phyloP scores from a whole-genome alignment of 2,888 invertebrate genomes.

The Chelonus formosanus region DNA sequence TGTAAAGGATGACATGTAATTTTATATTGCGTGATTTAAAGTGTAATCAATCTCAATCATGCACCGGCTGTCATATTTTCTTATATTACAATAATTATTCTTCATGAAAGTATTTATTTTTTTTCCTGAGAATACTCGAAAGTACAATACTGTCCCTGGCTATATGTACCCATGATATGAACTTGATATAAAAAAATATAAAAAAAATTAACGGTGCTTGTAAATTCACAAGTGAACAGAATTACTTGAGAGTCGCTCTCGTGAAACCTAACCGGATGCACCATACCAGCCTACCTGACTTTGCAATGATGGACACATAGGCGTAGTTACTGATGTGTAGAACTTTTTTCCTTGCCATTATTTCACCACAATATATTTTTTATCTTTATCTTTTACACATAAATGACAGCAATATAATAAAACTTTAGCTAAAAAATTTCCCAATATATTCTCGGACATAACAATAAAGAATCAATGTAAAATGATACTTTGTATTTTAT shows the following conservation, averaged over 20 bases:
- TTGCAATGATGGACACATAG: conserved; percentile 51
- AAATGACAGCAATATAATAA: too few species aligned
- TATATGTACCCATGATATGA: too few species aligned
- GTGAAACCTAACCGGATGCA: conserved; percentile 56
- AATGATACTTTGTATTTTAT: too few species aligned
- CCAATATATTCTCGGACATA: too few species aligned
- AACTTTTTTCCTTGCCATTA: conserved; percentile 11
- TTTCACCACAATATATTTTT: conserved; percentile 15
- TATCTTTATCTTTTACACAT: background rate
- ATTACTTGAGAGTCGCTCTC: conserved; percentile 49
- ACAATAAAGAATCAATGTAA: too few species aligned
- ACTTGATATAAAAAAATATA: background rate
- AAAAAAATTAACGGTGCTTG: conserved; percentile 20
- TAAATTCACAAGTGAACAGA: conserved; percentile 37
- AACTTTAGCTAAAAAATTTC: too few species aligned
- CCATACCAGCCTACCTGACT: conserved; percentile 45
- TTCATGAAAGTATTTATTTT: background rate
- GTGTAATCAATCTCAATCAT: conserved; percentile 22
- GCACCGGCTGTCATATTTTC: background rate
- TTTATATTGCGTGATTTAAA: conserved; percentile 18
- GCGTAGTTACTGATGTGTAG: conserved; percentile 41
- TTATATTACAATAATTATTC: background rate
- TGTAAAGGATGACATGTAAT: conserved; percentile 1
- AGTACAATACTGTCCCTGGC: too few species aligned
- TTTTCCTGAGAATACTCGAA: background rate